A percentile compares a stretch with the other conserved stretches of the same genome.
Evolutionary conservation across 2,797 vertebrate species (phyloP).

Genomic region (Coluber constrictor): DNA sequence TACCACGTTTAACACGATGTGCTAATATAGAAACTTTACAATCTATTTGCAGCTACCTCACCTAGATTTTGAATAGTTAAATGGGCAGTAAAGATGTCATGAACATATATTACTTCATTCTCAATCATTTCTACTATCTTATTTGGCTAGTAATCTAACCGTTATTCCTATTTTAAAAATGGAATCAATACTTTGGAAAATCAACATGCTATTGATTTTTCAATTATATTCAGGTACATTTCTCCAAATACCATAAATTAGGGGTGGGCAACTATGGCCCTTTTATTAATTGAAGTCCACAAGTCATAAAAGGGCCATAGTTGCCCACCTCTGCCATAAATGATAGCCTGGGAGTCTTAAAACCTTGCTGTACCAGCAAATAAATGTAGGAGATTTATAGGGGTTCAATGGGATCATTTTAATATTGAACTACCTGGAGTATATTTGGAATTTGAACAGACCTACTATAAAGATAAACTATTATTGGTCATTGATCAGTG

Average conservation of each 20-base stretch:
- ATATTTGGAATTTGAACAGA: conserved; percentile 14
- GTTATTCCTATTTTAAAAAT: background rate
- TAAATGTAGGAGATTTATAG: conserved; percentile 13
- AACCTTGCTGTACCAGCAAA: conserved; percentile 7
- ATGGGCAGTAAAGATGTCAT: background rate
- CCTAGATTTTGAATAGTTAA: background rate
- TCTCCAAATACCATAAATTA: background rate
- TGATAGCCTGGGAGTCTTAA: background rate
- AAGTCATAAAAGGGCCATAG: too few species aligned
- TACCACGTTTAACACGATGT: background rate
- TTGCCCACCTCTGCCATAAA: background rate
- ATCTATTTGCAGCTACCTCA: background rate
- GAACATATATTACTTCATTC: background rate
- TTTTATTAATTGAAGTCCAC: too few species aligned
- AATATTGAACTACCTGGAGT: conserved; percentile 18
- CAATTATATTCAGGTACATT: background rate
- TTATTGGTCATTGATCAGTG: background rate
- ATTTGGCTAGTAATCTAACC: background rate
- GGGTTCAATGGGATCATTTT: conserved; percentile 26
- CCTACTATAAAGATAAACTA: conserved; percentile 3
- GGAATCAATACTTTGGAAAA: background rate
- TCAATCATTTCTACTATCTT: background rate
- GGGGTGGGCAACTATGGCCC: too few species aligned
- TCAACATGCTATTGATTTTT: background rate
- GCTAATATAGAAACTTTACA: background rate